phyloP scores from a whole-genome alignment of 1,140 invertebrate species.

The Polyergus mexicanus region DNA sequence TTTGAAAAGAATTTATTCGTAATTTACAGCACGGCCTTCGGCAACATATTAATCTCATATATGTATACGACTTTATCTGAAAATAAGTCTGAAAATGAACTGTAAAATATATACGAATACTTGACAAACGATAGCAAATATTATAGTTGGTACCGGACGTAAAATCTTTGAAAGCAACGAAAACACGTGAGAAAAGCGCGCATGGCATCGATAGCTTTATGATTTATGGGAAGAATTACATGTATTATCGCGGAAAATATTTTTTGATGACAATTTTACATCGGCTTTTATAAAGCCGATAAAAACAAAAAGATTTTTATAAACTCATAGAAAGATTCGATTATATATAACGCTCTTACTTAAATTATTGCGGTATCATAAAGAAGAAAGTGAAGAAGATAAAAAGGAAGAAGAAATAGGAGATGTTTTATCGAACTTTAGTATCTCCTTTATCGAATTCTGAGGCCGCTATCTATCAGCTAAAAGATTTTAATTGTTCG shows the following conservation, averaged over 20 bases:
- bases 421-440: background rate
- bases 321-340: background rate
- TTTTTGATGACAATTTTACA: background rate
- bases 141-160: background rate
- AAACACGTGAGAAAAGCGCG: background rate
- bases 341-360: background rate
- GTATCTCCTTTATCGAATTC: background rate
- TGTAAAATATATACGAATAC: background rate
- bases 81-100: background rate
- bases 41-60: background rate
- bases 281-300: background rate
- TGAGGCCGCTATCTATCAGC: background rate
- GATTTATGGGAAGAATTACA: background rate
- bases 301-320: background rate
- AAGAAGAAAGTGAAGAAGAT: background rate
- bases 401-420: background rate
- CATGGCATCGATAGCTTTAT: background rate
- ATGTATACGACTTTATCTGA: background rate
- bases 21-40: background rate
- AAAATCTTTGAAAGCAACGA: constrained; percentile 12
- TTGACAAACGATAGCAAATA: constrained; percentile 4
- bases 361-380: background rate
- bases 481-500: background rate
- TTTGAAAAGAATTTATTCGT: background rate
- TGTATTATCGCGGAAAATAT: constrained; percentile 8